Percentiles rank a stretch among this genome's conserved stretches.
phyloP scores from a whole-genome alignment of 2,797 vertebrate species.

The Acanthornis magna region DNA sequence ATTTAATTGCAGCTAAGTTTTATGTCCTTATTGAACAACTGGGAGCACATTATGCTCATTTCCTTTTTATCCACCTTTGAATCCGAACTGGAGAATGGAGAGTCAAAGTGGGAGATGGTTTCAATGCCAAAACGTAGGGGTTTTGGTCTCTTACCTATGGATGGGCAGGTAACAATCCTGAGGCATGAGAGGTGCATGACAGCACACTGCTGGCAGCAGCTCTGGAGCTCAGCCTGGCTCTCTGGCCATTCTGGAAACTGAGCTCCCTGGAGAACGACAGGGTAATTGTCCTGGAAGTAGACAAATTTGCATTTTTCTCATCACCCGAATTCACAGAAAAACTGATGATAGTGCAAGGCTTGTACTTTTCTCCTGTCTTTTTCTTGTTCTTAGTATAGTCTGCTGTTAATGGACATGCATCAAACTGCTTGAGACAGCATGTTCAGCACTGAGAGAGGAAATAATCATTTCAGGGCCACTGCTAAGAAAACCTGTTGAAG shows the following conservation, averaged over 20 bases:
- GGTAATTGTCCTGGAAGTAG: neutral
- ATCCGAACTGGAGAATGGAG: neutral
- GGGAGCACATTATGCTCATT: accelerated
- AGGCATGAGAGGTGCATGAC: neutral
- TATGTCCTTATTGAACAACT: neutral
- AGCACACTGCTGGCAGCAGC: neutral
- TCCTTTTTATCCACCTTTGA: neutral
- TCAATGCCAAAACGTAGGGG: neutral
- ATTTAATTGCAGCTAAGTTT: neutral
- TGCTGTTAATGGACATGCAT: slow-evolving; percentile 4
- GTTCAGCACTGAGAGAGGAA: slow-evolving; percentile 45
- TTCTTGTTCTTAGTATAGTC: neutral
- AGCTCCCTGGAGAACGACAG: neutral
- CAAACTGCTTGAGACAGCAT: slow-evolving; percentile 55
- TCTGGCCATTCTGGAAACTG: neutral
- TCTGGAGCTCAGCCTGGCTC: neutral
- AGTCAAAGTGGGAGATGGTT: neutral
- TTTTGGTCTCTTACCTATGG: neutral
- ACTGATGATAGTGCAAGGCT: neutral
- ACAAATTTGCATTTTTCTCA: neutral
- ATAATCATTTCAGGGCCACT: slow-evolving; percentile 45
- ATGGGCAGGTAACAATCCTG: accelerated
- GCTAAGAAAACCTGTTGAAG: slow-evolving; percentile 62
- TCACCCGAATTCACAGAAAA: neutral
- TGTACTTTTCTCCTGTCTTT: neutral